These are phyloP conservation scores for Eudemis profundana DNA, from an alignment of 2,888 invertebrate species.

Conservation along the genomic window DNA sequence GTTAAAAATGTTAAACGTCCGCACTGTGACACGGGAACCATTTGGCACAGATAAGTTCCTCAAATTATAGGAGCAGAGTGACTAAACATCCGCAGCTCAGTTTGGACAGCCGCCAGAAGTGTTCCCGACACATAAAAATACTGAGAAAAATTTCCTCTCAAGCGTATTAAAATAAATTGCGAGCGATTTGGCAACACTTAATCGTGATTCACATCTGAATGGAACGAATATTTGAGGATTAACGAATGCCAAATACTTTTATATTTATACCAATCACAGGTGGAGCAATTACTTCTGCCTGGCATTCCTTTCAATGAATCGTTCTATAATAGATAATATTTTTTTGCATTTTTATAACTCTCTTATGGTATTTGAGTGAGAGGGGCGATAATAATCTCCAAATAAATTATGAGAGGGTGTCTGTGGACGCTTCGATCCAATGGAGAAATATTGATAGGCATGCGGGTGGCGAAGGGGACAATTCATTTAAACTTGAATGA, in stretches of 20 bases:
- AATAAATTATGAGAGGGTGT: slow-evolving; percentile 57
- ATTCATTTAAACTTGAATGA: slow-evolving; percentile 65
- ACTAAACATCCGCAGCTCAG: slow-evolving; percentile 82
- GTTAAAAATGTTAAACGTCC: slow-evolving; percentile 61
- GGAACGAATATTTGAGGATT: slow-evolving; percentile 76
- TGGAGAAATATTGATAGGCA: slow-evolving; percentile 62
- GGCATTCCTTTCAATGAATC: slow-evolving; percentile 11
- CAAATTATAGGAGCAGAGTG: slow-evolving; percentile 80
- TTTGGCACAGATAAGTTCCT: slow-evolving; percentile 82
- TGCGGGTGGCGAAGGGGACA: slow-evolving; percentile 68
- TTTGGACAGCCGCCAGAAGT: slow-evolving; percentile 80
- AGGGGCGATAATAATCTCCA: slow-evolving; percentile 37
- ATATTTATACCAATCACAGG: slow-evolving; percentile 43
- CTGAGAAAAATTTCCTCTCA: slow-evolving; percentile 80
- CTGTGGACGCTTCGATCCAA: slow-evolving; percentile 58
- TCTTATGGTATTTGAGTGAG: slow-evolving; percentile 12
- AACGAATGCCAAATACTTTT: slow-evolving; percentile 71
- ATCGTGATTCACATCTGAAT: slow-evolving; percentile 82
- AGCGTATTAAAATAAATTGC: slow-evolving; percentile 85
- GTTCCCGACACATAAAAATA: slow-evolving; percentile 84
- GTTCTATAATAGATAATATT: background rate
- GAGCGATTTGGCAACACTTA: slow-evolving; percentile 85
- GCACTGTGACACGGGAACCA: slow-evolving; percentile 71
- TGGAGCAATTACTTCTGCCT: slow-evolving; percentile 29
- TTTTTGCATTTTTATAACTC: slow-evolving; percentile 8